Evolutionary conservation across 2,888 invertebrate species (phyloP), one percentile per base, ranked within the genome.

Genomic region (Lasioglossum marginatum): DNA sequence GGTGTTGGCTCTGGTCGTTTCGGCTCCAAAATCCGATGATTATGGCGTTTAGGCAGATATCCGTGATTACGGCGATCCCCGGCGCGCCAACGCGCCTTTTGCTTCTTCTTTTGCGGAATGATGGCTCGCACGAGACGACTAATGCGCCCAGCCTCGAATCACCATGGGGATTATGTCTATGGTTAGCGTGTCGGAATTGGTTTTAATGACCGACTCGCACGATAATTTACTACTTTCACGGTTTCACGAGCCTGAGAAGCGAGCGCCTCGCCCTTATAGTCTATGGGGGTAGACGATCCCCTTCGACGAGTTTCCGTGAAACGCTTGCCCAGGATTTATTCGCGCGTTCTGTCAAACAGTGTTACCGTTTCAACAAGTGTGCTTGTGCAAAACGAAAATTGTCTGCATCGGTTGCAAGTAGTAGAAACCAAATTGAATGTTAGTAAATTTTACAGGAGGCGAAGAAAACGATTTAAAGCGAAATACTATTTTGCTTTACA

Each of bases 11-110:
- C 87, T 86, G 89, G 86, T 63, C 74, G 77, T 86, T 88, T 52
- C 86, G 82, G 78, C 83, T 88, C 88, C 88, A 83, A 90, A 93
- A 91, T 90, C 90, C 91, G 85, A 92, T 92, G 92, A 93, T 94
- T 93, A 92, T 90, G 90, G 91, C 91, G 88, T 93, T 93, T 92
- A 92, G 90, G 88, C 75, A 89, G 87, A 90, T 89, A 89, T 90
- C 87, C 88, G 76, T 91, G 92, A 92, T 92, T 92, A 92, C 87
- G 82, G 78, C 84, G 86, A 88, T 90, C 89, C 89, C 70, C 60
- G 60, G 73, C 43, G 63, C 66, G 71, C 72, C 19, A 34, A 68
- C n/a, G 40, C 76, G 40, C 27, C 45, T 73, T 71, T 80, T 79
- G n/a, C 52, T 82, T 34, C 52, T 57, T 73, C 76, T 87, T 40